These are phyloP conservation scores for Phoenicopterus ruber DNA, from an alignment of 2,113 vertebrate species.

Conservation along the genomic window DNA sequence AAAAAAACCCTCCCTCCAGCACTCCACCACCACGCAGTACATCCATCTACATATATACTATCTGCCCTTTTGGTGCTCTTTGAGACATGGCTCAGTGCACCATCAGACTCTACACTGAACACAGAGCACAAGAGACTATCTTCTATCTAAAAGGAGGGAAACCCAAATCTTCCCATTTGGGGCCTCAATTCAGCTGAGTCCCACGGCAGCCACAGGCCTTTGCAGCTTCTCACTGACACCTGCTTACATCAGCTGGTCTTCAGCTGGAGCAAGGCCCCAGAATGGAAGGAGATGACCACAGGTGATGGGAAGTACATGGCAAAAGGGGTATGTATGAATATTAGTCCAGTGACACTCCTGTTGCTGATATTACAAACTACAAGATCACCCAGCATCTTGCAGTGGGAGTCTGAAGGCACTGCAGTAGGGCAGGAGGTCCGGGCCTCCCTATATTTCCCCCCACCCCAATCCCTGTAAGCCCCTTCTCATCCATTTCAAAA, in stretches of 20 bases:
- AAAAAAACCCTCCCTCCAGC: background rate
- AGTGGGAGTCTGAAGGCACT: background rate
- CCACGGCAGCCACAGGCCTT: background rate
- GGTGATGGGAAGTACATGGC: background rate
- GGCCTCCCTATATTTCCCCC: background rate
- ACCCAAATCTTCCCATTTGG: background rate
- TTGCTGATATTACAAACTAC: background rate
- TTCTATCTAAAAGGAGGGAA: background rate
- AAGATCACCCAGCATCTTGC: background rate
- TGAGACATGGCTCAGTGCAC: background rate
- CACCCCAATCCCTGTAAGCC: background rate
- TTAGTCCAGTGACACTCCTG: background rate
- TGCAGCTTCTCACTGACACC: background rate
- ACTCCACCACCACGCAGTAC: accelerated
- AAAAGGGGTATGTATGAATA: background rate
- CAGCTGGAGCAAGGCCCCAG: background rate
- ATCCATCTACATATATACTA: background rate
- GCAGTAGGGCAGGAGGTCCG: background rate
- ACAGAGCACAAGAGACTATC: background rate
- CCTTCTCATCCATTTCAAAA: background rate
- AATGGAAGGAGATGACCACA: background rate
- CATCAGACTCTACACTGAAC: background rate
- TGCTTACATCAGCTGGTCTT: background rate
- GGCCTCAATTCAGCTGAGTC: background rate
- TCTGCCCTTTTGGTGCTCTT: background rate